Evolutionary conservation across 2,113 vertebrate species (phyloP).

Genomic region (Lampris incognitus): DNA sequence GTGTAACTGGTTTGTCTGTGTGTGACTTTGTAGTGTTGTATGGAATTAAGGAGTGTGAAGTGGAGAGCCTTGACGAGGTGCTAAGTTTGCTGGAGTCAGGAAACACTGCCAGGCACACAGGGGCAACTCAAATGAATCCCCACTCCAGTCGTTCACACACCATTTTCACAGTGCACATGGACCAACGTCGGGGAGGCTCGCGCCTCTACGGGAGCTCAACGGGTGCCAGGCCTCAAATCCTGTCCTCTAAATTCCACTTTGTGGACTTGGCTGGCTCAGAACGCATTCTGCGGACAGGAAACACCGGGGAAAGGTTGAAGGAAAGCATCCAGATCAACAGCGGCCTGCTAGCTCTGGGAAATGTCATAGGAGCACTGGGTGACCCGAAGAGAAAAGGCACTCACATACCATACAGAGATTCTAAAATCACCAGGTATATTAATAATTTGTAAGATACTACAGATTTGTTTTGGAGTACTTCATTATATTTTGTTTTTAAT

Average conservation of each 20-base stretch:
- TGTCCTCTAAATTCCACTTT: slow-evolving; percentile 96
- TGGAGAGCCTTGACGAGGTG: slow-evolving; percentile 95
- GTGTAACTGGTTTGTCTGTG: slow-evolving; percentile 13
- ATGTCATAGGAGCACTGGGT: slow-evolving; percentile 95
- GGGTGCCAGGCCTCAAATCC: slow-evolving; percentile 79
- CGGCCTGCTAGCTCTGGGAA: slow-evolving; percentile 93
- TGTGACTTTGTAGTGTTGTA: slow-evolving; percentile 85
- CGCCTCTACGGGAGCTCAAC: slow-evolving; percentile 70
- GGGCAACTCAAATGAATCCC: slow-evolving; percentile 92
- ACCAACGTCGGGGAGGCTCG: slow-evolving; percentile 88
- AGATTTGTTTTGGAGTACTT: background rate
- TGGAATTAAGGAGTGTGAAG: slow-evolving; percentile 93
- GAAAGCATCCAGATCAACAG: slow-evolving; percentile 99
- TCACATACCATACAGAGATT: slow-evolving; percentile 96
- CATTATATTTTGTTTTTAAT: slow-evolving; percentile 1
- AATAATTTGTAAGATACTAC: background rate
- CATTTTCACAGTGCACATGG: slow-evolving; percentile 93
- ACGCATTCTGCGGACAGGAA: slow-evolving; percentile 91
- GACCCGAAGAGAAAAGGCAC: slow-evolving; percentile 91
- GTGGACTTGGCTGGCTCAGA: slow-evolving; percentile 96
- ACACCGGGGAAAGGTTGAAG: slow-evolving; percentile 92
- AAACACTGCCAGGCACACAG: slow-evolving; percentile 93
- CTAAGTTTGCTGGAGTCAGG: slow-evolving; percentile 95
- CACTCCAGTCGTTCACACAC: slow-evolving; percentile 96
- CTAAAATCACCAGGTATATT: slow-evolving; percentile 95